Base-by-base conservation (phyloP, 92 coral and sea anemone species). In the Palythoa grandis region DNA sequence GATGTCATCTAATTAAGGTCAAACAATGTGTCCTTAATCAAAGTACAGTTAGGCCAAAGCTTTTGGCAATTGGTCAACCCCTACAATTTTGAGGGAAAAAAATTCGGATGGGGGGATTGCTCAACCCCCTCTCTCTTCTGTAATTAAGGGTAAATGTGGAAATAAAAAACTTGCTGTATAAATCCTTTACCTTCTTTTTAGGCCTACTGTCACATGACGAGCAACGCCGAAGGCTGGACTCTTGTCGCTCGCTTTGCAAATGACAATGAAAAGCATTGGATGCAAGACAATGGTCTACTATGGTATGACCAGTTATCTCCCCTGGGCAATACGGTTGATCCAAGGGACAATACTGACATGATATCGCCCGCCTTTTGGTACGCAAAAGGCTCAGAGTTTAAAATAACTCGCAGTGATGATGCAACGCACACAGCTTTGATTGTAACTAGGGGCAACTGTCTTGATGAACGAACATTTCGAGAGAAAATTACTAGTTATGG, bases 221-320 rank as follows among this genome's bases (percentile, higher is more conserved):
- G 20, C 56, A 24, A 63, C 15, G 52, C 72, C 20, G 79, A 43
- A 38, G 93, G 86, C 1, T 92, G 95, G 95, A 84, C 93, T 11
- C 91, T 92, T 1, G 72, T 88, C 37, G 93, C 93, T n/a, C 91
- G 95, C 14, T 90, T 92, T 77, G 74, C 95, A 2, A 92, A 84
- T 83, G 47, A 65, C 19, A 87, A 90, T 53, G 52, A 7, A 17
- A 72, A 72, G 37, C 61, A 76, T 38, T 92, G 95, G 95, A 90
- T 92, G 91, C 23, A 39, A 15, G 70, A 79, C 47, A 23, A 72
- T 66, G 95, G 95, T 25, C 13, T 63, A 10, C 77, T 90, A 79
- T 92, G 95, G 95, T 92, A 92, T 60, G 89, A 92, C 85, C 73
- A 53, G 75, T 72, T 23, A 52, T 37, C 65, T 17, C 75, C 89